Percentiles rank a stretch among this genome's conserved stretches.
These are phyloP conservation scores for Guaruba guarouba DNA, from an alignment of 2,113 vertebrate genomes.

Conservation along the genomic window DNA sequence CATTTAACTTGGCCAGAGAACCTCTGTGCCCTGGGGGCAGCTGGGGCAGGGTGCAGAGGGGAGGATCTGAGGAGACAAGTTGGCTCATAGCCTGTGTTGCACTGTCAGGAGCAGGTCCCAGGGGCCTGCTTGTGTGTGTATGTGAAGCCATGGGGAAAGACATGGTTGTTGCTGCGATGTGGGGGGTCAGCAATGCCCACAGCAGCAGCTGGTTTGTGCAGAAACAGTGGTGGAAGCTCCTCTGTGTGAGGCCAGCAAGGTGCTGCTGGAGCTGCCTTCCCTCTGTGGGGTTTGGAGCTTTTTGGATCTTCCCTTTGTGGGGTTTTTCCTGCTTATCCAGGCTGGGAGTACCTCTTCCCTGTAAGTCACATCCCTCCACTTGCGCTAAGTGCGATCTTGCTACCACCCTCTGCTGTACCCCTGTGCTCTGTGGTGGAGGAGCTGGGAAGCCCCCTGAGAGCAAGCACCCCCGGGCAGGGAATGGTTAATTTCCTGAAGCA, in stretches of 20 bases:
- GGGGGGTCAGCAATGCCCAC: background rate
- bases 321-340: background rate
- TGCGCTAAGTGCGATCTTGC: background rate
- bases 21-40: background rate
- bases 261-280: background rate
- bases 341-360: background rate
- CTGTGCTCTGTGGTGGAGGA: background rate
- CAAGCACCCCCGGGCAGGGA: background rate
- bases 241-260: background rate
- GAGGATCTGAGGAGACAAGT: background rate
- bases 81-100: background rate
- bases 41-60: background rate
- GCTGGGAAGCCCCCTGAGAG: rapidly evolving
- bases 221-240: background rate
- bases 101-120: background rate
- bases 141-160: background rate
- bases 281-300: background rate
- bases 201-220: background rate
- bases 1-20: background rate
- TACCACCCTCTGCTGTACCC: background rate
- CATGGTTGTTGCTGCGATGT: rapidly evolving
- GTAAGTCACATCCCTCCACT: rapidly evolving
- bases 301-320: background rate
- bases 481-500: background rate
- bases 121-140: rapidly evolving